Evolutionary conservation across 2,113 vertebrate species (phyloP).

Genomic region (Eudorcas thomsonii): DNA sequence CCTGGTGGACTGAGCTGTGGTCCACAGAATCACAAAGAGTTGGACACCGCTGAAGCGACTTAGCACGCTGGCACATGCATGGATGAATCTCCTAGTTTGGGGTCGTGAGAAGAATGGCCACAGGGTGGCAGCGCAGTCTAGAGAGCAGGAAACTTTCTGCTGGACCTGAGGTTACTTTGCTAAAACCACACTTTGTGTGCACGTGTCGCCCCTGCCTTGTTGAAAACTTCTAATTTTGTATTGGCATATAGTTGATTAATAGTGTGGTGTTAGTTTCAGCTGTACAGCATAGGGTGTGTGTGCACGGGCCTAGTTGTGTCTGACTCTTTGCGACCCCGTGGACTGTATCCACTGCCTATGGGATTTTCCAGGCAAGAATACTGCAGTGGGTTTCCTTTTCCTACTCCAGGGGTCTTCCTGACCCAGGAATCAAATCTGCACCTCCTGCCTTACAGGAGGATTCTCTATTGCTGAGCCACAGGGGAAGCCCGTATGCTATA

Average conservation of each 20-base stretch:
- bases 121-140: slow-evolving; percentile 64
- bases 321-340: background rate
- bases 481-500: background rate
- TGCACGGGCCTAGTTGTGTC: background rate
- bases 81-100: background rate
- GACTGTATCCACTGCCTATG: background rate
- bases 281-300: background rate
- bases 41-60: background rate
- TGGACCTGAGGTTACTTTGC: background rate
- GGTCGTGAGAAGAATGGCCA: slow-evolving; percentile 31
- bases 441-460: background rate
- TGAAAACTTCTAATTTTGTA: background rate
- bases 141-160: background rate
- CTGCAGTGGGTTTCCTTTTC: background rate
- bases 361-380: background rate
- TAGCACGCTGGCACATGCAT: background rate
- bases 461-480: background rate
- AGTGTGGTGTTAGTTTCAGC: background rate
- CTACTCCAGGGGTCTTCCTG: background rate
- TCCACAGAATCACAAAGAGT: background rate
- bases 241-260: background rate
- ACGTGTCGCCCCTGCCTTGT: background rate
- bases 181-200: too few relatives aligned
- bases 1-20: background rate
- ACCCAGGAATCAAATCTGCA: background rate